These are phyloP conservation scores for Astropecten irregularis DNA, from an alignment of 53 echinoderm and acorn worm genomes.

Conservation along the genomic window DNA sequence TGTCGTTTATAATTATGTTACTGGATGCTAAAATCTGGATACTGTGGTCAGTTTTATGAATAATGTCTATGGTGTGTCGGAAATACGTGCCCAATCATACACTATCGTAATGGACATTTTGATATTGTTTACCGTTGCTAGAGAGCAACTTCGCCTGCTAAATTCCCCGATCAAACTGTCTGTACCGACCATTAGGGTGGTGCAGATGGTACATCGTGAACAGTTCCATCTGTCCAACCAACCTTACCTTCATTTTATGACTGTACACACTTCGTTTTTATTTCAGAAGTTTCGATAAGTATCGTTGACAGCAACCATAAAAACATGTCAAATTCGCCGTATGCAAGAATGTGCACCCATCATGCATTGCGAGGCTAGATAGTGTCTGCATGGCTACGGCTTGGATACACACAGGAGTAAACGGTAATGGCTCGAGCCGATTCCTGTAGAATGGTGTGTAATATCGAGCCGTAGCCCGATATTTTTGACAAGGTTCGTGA, in stretches of 20 bases:
- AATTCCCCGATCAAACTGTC: neutral
- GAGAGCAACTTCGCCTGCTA: neutral
- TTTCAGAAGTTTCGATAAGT: neutral
- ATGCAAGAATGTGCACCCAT: slow-evolving; percentile 51
- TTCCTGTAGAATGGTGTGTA: too few species aligned
- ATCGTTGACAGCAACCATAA: neutral
- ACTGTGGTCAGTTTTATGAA: too few species aligned
- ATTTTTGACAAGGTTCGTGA: too few species aligned
- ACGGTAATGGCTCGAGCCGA: too few species aligned
- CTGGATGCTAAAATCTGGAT: too few species aligned
- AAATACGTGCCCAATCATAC: slow-evolving; percentile 2
- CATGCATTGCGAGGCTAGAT: slow-evolving; percentile 31
- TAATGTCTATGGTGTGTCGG: too few species aligned
- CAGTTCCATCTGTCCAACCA: neutral
- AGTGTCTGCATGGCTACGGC: neutral
- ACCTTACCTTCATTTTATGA: slow-evolving; percentile 37
- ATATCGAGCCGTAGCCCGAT: too few species aligned
- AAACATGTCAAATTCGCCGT: neutral
- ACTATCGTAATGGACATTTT: neutral
- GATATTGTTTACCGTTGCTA: slow-evolving; percentile 57
- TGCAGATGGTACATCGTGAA: neutral
- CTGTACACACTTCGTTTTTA: neutral
- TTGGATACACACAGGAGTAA: too few species aligned
- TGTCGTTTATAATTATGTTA: too few species aligned
- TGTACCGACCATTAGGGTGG: too few species aligned